A percentile compares a stretch with the other conserved stretches of the same genome.
Evolutionary conservation across 2,888 invertebrate genomes (phyloP).

Genomic region (Campoplex nolae): DNA sequence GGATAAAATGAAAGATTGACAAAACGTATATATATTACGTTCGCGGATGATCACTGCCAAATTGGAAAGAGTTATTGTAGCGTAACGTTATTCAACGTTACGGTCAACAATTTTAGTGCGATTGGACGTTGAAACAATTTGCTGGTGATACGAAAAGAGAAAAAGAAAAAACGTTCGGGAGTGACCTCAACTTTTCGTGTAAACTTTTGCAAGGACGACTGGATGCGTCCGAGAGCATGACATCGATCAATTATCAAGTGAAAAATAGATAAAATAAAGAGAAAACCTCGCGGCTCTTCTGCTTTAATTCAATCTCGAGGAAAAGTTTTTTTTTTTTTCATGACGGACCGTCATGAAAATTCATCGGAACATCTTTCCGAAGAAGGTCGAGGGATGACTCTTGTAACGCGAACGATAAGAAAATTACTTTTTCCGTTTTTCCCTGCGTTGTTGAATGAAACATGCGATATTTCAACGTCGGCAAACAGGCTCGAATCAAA

Average conservation of each 20-base stretch:
- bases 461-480: background rate
- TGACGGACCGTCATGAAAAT: background rate
- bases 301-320: conserved; percentile 22
- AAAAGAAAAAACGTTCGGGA: background rate
- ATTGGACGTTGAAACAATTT: background rate
- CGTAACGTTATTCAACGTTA: background rate
- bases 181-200: background rate
- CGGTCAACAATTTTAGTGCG: background rate
- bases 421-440: background rate
- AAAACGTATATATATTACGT: background rate
- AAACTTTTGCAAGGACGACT: background rate
- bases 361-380: background rate
- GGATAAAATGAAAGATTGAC: background rate
- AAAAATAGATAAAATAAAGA: background rate
- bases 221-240: background rate
- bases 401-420: background rate
- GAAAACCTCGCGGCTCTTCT: background rate
- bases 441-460: background rate
- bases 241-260: background rate
- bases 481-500: background rate
- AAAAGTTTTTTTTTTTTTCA: too few relatives aligned
- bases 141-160: background rate
- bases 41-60: background rate
- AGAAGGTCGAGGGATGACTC: background rate
- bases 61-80: background rate